Evolutionary conservation across 2,797 vertebrate genomes (phyloP), one percentile per base, ranked within the genome.

Genomic region (Tragopan temminckii): DNA sequence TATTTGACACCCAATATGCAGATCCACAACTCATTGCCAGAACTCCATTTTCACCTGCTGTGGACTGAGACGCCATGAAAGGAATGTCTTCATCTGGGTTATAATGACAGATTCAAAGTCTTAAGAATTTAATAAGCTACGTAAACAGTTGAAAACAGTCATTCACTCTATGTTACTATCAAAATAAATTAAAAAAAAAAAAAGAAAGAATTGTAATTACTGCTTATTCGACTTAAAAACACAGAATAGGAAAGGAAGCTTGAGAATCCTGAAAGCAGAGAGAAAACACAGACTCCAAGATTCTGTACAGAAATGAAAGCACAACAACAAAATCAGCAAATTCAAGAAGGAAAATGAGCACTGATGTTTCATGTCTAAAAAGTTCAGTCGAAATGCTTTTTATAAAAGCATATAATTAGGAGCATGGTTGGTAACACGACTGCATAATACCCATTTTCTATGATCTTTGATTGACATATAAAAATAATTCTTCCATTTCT

Each of bases 401-500:
- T 57, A 29, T n/a, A 45, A 94, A 84, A 70, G 90, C 90, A 75
- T 80, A 50, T 76, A 89, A 84, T 82, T 90, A 91, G 90, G 59
- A 95, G 63, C 67, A 92, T 55, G 86, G 80, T 42, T 91, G 87
- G 90, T 93, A 88, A 95, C 45, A 83, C 18, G 80, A 88, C 87
- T 67, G 87, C 72, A 93, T 80, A 48, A 36, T 29, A 86, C 10
- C 31, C 38, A 88, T 81, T 96, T 97, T 89, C 83, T 95, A 90
- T 93, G 85, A 55, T 33, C 61, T 93, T 89, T 90, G 93, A 86
- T 24, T 87, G 69, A 71, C 83, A 96, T 76, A 94, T 63, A 95
- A 95, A 95, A 97, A 95, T 94, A 92, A 88, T 84, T 88, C 89
- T 96, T 90, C 84, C 71, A 96, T 84, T 91, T 94, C 94, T 95